Conservation (phyloP, 2,888 invertebrate genomes). For the Ctena decussata region DNA sequence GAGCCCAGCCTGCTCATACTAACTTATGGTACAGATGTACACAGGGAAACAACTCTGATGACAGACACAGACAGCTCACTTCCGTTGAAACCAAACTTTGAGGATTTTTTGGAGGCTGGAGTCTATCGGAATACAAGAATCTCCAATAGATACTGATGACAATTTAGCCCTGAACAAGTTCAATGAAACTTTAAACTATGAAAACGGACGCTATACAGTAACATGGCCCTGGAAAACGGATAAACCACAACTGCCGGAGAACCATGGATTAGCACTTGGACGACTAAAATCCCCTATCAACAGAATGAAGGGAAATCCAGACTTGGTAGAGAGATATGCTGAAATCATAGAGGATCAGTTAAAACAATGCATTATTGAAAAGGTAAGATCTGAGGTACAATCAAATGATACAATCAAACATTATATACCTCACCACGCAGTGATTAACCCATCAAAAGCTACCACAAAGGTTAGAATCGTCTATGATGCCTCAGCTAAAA, state of each 20-base stretch:
- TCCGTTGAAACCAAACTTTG: conserved; percentile 25
- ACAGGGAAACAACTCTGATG: not conserved
- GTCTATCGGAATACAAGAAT: conserved; percentile 41
- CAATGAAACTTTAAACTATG: too few species aligned
- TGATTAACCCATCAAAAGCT: too few species aligned
- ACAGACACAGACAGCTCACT: conserved; percentile 14
- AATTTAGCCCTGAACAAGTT: not conserved
- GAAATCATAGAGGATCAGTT: conserved; percentile 31
- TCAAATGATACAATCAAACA: not conserved
- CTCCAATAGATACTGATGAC: conserved; percentile 4
- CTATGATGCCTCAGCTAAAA: conserved; percentile 23
- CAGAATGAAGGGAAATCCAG: conserved; percentile 18
- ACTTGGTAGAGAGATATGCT: conserved; percentile 21
- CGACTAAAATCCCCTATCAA: conserved; percentile 1
- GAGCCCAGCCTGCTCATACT: not conserved
- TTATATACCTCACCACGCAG: too few species aligned
- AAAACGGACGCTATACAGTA: conserved; percentile 15
- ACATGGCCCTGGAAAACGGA: conserved; percentile 27
- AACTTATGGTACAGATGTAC: not conserved
- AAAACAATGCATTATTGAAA: conserved; percentile 26
- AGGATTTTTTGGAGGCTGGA: conserved; percentile 51
- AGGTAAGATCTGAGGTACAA: not conserved
- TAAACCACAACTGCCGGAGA: conserved; percentile 7
- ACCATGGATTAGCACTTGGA: conserved; percentile 16
- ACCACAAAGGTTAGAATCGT: conserved; percentile 15